Conservation (phyloP, 2,888 invertebrate genomes). For the Drosophila mettleri region DNA sequence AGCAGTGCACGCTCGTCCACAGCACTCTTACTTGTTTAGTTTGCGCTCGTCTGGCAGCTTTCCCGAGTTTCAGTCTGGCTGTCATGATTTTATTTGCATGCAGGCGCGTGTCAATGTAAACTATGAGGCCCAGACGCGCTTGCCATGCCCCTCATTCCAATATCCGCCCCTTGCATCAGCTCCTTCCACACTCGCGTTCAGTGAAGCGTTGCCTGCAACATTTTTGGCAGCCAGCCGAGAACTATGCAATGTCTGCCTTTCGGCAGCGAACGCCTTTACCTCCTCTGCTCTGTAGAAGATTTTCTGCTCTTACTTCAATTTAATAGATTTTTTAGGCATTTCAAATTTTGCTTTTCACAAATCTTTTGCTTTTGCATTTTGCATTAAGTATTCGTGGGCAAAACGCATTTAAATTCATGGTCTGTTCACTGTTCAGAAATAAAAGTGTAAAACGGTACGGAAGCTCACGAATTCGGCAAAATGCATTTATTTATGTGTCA, state of each 20-base stretch:
- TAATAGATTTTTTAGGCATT: constrained; percentile 44
- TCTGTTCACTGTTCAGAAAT: constrained; percentile 21
- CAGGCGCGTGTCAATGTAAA: constrained; percentile 64
- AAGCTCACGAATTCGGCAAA: constrained; percentile 35
- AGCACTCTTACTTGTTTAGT: neutral
- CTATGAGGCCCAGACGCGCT: constrained; percentile 52
- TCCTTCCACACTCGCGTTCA: constrained; percentile 17
- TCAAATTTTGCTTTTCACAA: constrained; percentile 9
- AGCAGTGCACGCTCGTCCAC: neutral
- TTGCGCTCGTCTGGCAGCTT: constrained; percentile 26
- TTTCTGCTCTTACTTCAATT: constrained; percentile 24
- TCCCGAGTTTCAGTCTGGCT: constrained; percentile 60
- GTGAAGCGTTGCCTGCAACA: constrained; percentile 65
- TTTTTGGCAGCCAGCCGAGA: constrained; percentile 67
- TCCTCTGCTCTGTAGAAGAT: neutral
- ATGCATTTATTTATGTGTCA: constrained; percentile 59
- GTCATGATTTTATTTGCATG: constrained; percentile 65
- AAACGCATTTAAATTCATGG: constrained; percentile 59
- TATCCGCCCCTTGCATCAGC: neutral
- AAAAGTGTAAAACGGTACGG: constrained; percentile 23
- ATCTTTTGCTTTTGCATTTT: neutral
- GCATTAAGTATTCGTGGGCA: constrained; percentile 23
- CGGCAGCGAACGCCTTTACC: constrained; percentile 29
- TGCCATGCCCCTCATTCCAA: constrained; percentile 12
- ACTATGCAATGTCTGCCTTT: constrained; percentile 60